Base-by-base conservation (phyloP, 2,888 invertebrate species). In the Lumbricus terrestris region DNA sequence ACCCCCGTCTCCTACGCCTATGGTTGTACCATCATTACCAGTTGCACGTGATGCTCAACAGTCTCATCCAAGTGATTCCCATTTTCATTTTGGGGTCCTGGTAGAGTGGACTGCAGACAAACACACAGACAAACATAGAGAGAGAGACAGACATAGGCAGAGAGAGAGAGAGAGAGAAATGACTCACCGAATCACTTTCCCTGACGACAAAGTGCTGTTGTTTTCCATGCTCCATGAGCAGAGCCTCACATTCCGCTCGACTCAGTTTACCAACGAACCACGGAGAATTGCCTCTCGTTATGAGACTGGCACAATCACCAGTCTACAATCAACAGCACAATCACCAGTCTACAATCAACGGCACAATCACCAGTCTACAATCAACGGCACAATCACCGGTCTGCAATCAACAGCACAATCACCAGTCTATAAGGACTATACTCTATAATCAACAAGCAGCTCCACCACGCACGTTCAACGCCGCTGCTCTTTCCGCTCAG, bases 261-360 rank as follows among this genome's bases (percentile, higher is more conserved):
- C 90, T 90, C 88, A 92, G 90, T 88, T 90, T 91, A 11, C 92
- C 92, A 88, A 90, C 85, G 88, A 91, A 92, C 92, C 92, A 92
- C 0, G 91, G 88, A 34, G 91, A 42, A 40, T 83, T 54, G 82
- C 90, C 90, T 88, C 38, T n/a, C 40, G 23, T n/a, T 40, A 82
- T 37, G 33, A 90, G 34, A 83, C 33, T 83, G 29, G 37, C 83
- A 33, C 85, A 83, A 33, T 90, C 90, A n/a, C 83, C 85, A 83
- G 40, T 90, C 90, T 90, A 38, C 29, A 47, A 35, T n/a, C 11
- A 82, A 82, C 82, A 40, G 37, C 38, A 33, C 85, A 83, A 33
- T 85, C 69, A 69, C 29, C 69, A 54, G 23, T 54, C n/a, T 16
- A 69, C 16, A 23, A 69, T 69, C 3, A 20, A 5, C 82, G 15